phyloP scores from a whole-genome alignment of 2,797 vertebrate genomes.

The Neoniphon sammara region DNA sequence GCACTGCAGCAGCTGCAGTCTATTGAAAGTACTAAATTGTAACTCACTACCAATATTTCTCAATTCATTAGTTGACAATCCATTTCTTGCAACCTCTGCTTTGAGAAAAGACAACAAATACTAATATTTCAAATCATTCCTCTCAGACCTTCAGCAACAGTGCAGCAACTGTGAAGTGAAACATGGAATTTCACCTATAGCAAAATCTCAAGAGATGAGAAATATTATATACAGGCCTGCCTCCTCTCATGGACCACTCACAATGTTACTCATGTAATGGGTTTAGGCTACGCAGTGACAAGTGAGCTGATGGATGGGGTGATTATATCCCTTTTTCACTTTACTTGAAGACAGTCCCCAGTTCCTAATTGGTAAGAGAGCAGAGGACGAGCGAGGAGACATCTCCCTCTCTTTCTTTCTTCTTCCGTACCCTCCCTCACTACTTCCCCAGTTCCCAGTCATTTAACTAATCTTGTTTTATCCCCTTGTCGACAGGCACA shows the following conservation, averaged over 20 bases:
- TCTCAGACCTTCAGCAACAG: background rate
- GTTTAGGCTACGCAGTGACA: slow-evolving; percentile 65
- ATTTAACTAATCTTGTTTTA: slow-evolving; percentile 82
- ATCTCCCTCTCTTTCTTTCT: slow-evolving; percentile 40
- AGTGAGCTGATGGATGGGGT: slow-evolving; percentile 74
- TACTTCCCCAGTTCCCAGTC: slow-evolving; percentile 71
- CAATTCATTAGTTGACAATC: background rate
- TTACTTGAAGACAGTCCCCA: slow-evolving; percentile 68
- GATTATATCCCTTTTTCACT: slow-evolving; percentile 68
- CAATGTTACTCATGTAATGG: slow-evolving; percentile 55
- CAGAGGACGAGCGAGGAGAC: slow-evolving; percentile 58
- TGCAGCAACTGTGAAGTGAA: background rate
- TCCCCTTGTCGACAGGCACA: slow-evolving; percentile 72
- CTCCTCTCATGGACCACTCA: slow-evolving; percentile 43
- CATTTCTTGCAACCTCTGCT: background rate
- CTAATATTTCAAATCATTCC: background rate
- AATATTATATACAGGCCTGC: slow-evolving; percentile 31
- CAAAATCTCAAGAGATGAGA: slow-evolving; percentile 21
- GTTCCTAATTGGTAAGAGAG: slow-evolving; percentile 75
- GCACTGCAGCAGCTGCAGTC: background rate
- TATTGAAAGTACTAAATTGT: too few species aligned
- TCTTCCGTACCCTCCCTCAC: slow-evolving; percentile 23
- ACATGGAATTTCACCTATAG: too few species aligned
- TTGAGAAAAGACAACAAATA: background rate
- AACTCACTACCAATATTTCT: too few species aligned